Evolutionary conservation across 2,113 vertebrate species (phyloP), one percentile per base, ranked within the genome.

Genomic region (Grallaria varia): DNA sequence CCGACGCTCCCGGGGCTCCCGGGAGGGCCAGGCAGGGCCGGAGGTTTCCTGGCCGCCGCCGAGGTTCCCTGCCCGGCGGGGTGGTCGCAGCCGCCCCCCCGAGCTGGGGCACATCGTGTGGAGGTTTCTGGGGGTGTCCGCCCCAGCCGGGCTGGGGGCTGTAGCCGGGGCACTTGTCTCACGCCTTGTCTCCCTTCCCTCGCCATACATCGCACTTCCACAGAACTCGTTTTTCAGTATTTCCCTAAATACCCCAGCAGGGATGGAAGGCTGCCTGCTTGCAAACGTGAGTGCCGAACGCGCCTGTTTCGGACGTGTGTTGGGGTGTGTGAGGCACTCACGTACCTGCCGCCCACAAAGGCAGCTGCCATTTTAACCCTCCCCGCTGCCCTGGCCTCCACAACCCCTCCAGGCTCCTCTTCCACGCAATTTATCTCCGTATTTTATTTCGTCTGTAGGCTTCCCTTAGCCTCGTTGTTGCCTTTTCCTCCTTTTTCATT

Each of bases 361-460:
- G 50, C 83, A 89, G 95, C 80, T 97, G 90, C 92, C 94, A 93
- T 95, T 88, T 93, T 87, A 62, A 83, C 87, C 44, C 83, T 87
- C 71, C 55, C 60, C 27, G 7, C 68, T 78, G 73, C 77, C 76
- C 77, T 39, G 16, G 27, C 47, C 55, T 83, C 79, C 53, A 37
- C 68, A 73, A 11, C 1, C 21, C 59, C 40, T 82, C 18, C 67
- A 25, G 31, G 5, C 31, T 91, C 5, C 24, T 58, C 50, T 90
- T 42, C 56, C 59, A 44, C 50, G 20, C n/a, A 1, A 1, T 92
- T 92, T 59, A 7, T 90, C 55, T 81, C n/a, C 16, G 2, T 84
- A 59, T 90, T 93, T 88, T 28, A n/a, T 78, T 71, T 55, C 40
- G 9, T 0, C 0, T 64, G 3, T 5, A 60, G 53, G 21, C 31